Base-by-base conservation (phyloP, 2,888 invertebrate genomes). In the Pherbina coryleti region DNA sequence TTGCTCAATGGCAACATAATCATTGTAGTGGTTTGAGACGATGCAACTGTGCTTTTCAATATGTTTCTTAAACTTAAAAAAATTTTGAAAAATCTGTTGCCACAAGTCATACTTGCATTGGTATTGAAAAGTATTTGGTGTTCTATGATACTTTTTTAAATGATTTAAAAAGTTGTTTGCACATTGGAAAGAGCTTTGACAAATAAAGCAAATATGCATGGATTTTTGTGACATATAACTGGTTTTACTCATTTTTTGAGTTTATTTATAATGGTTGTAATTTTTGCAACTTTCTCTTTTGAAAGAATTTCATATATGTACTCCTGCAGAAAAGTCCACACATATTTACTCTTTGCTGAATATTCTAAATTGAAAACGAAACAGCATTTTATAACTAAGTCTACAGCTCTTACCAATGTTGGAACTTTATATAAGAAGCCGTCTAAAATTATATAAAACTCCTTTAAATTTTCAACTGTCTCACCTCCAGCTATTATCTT, bases 301-400 rank as follows among this genome's bases (percentile, higher is more conserved):
- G 76, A 28, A 9, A 9, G 25, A 37, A 71, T 71, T 55, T 71
- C 71, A 19, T 76, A 76, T 34, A 76, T 62, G 66, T 64, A 71
- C 51, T 76, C 70, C 64, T 76, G 76, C 49, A 77, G 72, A 72
- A 77, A 72, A 37, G 73, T 55, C 77, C 73, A 77, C 44, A 77
- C 77, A 77, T 77, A 77, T 77, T 77, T 77, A 25, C 77, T 77
- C 66, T 73, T 77, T 57, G 70, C 51, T 5, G 78, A 74, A 75
- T 53, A 78, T 25, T 78, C 67, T 62, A 78, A 70, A 62, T 75
- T 70, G 25, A 78, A 74, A 17, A 74, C 69, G 44, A 74, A 74
- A 51, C 78, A 74, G 3, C 37, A 51, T 70, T 70, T 75, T 62
- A 78, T 75, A 19, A 70, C 62, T 5, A 70, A 34, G 44, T 75